These are phyloP conservation scores for Shargacucullia verbasci DNA, from an alignment of 2,888 invertebrate species.

Conservation along the genomic window DNA sequence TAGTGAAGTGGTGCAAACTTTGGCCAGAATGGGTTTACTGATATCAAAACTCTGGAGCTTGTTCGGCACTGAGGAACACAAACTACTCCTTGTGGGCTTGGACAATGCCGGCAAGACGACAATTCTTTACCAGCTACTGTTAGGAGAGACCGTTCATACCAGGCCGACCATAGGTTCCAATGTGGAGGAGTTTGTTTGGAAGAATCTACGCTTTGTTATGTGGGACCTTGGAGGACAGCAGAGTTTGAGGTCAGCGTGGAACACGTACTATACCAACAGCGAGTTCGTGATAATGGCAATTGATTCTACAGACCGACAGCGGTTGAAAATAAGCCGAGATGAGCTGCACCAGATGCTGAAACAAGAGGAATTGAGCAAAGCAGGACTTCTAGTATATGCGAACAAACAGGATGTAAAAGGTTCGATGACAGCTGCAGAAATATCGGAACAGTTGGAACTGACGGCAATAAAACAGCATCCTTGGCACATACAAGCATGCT, in stretches of 20 bases:
- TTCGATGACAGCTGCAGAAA: constrained; percentile 42
- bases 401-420: constrained; percentile 93
- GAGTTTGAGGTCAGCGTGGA: constrained; percentile 98
- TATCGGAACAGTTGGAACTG: constrained; percentile 92
- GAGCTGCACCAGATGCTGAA: constrained; percentile 98
- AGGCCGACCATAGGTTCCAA: constrained; percentile 99
- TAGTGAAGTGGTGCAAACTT: constrained; percentile 49
- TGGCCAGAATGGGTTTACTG: constrained; percentile 92
- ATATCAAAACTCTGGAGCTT: constrained; percentile 98
- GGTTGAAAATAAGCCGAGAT: constrained; percentile 96
- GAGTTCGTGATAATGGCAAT: too few relatives aligned
- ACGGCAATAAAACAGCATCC: constrained; percentile 99
- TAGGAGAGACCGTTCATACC: constrained; percentile 99
- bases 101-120: too few relatives aligned
- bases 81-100: constrained; percentile 87
- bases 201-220: constrained; percentile 99
- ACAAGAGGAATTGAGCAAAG: constrained; percentile 97
- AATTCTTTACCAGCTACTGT: constrained; percentile 89
- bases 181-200: constrained; percentile 99
- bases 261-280: constrained; percentile 99
- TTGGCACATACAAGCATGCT: constrained; percentile 99
- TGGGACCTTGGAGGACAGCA: constrained; percentile 99
- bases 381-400: constrained; percentile 98
- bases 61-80: too few relatives aligned
- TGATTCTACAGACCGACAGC: constrained; percentile 97